A percentile compares a stretch with the other conserved stretches of the same genome.
phyloP scores from a whole-genome alignment of 2,113 vertebrate species.

The Vulpes vulpes region DNA sequence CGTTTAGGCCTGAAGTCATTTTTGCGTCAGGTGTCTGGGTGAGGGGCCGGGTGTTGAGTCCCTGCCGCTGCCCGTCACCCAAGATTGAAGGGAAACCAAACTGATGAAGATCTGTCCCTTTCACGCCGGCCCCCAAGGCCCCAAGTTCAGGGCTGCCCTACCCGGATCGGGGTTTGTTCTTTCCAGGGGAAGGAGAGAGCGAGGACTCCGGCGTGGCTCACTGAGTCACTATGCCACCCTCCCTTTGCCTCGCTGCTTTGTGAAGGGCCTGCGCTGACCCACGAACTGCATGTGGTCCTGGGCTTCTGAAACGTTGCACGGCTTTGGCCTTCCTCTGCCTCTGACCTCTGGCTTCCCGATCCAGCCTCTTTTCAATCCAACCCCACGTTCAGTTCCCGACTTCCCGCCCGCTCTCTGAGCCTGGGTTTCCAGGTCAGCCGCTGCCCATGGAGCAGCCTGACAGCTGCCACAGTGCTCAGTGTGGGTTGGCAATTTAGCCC shows the following conservation, averaged over 20 bases:
- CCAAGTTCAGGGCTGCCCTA: not conserved
- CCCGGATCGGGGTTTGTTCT: not conserved
- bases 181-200: not conserved
- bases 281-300: not conserved
- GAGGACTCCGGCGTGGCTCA: accelerated
- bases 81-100: not conserved
- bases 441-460: not conserved
- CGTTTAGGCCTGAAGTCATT: not conserved
- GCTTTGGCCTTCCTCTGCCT: slow-evolving; percentile 12
- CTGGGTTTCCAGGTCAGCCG: not conserved
- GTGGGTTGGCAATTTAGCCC: not conserved
- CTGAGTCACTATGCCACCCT: not conserved
- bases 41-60: accelerated
- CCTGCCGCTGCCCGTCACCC: not conserved
- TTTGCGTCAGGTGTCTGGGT: not conserved
- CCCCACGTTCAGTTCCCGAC: not conserved
- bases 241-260: not conserved
- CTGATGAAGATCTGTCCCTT: not conserved
- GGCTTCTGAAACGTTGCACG: not conserved
- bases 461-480: not conserved
- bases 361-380: not conserved
- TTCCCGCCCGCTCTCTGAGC: not conserved
- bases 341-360: not conserved
- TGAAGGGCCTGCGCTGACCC: not conserved
- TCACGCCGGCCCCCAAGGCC: not conserved